Conservation (phyloP, 2,797 vertebrate species). For the Kryptopterus vitreolus region DNA sequence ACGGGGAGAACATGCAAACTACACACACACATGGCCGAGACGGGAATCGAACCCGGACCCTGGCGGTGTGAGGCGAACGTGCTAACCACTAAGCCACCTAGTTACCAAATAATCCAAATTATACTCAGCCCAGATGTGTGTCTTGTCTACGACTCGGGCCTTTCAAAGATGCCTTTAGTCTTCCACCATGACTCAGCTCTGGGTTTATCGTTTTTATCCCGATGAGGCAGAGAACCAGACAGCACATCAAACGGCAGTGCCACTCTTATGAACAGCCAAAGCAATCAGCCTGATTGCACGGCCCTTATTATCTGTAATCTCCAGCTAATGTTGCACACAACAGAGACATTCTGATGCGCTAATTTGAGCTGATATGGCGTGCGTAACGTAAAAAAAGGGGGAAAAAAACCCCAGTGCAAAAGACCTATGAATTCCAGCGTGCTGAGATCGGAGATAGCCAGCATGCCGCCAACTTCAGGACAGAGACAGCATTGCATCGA, state of each 20-base stretch:
- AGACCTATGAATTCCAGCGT: constrained; percentile 32
- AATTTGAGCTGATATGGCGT: constrained; percentile 40
- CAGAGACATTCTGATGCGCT: constrained; percentile 52
- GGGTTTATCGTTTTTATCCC: constrained; percentile 52
- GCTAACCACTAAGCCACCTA: neutral
- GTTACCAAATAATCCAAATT: neutral
- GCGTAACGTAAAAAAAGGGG: neutral
- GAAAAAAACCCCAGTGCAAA: neutral
- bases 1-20: no score
- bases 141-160: neutral
- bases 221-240: constrained; percentile 58
- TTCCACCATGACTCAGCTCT: constrained; percentile 34
- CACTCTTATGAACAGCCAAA: constrained; percentile 50
- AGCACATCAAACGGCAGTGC: constrained; percentile 61
- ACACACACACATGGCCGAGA: no score
- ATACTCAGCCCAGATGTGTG: neutral
- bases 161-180: constrained; percentile 22
- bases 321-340: constrained; percentile 58
- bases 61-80: no score
- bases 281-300: constrained; percentile 64
- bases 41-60: no score
- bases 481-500: constrained; percentile 33
- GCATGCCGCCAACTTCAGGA: constrained; percentile 39
- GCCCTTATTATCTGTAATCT: constrained; percentile 63
- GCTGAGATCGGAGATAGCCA: constrained; percentile 47